Evolutionary conservation across 2,888 invertebrate genomes (phyloP).

Genomic region (Reticulitermes lucifugus): DNA sequence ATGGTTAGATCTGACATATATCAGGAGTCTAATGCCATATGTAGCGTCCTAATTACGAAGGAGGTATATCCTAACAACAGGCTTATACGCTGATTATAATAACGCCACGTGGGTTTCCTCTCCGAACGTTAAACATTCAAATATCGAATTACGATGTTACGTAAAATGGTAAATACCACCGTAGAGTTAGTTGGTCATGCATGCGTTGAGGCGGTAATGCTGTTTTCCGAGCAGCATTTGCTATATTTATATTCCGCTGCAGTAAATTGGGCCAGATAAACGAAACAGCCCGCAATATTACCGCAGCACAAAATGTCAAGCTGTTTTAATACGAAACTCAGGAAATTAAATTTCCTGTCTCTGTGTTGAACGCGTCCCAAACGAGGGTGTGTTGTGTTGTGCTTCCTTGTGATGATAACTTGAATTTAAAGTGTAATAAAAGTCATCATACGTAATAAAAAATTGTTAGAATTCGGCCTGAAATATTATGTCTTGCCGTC

Average conservation of each 20-base stretch:
- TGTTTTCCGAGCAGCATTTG: background rate
- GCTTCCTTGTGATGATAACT: no score
- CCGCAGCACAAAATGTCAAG: background rate
- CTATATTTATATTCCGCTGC: background rate
- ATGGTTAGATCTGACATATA: background rate
- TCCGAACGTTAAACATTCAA: background rate
- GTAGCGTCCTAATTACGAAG: background rate
- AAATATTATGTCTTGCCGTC: no score
- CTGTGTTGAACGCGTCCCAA: background rate
- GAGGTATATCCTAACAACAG: background rate
- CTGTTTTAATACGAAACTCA: background rate
- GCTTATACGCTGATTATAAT: background rate
- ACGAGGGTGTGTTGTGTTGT: background rate
- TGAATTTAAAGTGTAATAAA: no score
- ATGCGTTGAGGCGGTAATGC: background rate
- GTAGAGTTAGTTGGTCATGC: background rate
- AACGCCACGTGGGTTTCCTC: background rate
- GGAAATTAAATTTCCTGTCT: background rate
- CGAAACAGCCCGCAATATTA: background rate
- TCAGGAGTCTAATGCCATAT: background rate
- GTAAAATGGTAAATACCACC: background rate
- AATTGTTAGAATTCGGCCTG: no score
- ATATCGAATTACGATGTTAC: background rate
- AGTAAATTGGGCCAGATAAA: background rate
- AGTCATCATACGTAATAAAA: no score